These are phyloP conservation scores for Omphaloscelis lunosa DNA, from an alignment of 2,888 invertebrate genomes.

Conservation along the genomic window DNA sequence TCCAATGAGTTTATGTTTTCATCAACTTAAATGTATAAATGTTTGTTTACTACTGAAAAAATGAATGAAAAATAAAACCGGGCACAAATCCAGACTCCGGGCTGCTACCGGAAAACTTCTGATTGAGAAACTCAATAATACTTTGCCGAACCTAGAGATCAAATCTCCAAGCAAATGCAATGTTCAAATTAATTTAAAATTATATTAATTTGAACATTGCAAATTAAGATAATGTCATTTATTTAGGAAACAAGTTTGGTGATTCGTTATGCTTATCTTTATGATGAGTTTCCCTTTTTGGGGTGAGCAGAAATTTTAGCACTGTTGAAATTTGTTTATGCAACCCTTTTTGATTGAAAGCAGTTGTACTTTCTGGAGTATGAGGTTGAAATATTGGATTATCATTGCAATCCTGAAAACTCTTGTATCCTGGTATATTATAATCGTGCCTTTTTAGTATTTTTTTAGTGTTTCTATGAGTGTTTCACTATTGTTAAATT, in stretches of 20 bases:
- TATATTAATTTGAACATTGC: too few relatives aligned
- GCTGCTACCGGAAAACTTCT: not conserved
- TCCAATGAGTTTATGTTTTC: too few relatives aligned
- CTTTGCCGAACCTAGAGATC: not conserved
- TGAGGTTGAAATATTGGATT: not conserved
- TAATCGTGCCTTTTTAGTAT: not conserved
- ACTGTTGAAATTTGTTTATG: not conserved
- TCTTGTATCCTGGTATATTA: too few relatives aligned
- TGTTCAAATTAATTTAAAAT: not conserved
- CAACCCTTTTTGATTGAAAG: not conserved
- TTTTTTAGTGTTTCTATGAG: not conserved
- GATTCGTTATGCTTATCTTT: constrained; percentile 34
- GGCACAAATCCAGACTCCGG: not conserved
- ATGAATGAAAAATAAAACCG: not conserved
- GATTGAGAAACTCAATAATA: not conserved
- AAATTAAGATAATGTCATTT: constrained; percentile 43
- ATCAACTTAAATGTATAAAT: too few relatives aligned
- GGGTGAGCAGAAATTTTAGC: constrained; percentile 1
- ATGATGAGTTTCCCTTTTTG: constrained; percentile 26
- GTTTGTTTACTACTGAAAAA: too few relatives aligned
- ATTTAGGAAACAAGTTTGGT: constrained; percentile 27
- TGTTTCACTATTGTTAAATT: not conserved
- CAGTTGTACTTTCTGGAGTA: not conserved
- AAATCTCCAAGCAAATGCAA: not conserved
- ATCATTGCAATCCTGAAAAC: not conserved